Evolutionary conservation across 2,888 invertebrate species (phyloP), one percentile per base, ranked within the genome.

Genomic region (Meteorus cinctellus): DNA sequence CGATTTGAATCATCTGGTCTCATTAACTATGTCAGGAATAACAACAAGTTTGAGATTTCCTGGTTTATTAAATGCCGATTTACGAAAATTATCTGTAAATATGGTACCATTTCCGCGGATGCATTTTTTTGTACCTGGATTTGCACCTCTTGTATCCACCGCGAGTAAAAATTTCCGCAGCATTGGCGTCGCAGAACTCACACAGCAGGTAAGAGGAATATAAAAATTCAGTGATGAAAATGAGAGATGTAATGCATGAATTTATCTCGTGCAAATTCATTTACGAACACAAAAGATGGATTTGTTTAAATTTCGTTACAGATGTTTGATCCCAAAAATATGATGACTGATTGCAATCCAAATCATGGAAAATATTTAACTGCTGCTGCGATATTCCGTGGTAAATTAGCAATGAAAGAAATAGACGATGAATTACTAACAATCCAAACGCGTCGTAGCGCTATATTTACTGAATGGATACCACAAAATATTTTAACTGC

Each of bases 41-140:
- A 97, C 96, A 70, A 97, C 97, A 77, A 97, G 97, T 90, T 91
- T 96, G 72, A 91, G 95, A 81, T 98, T 98, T 92, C 98, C 97
- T 12, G 98, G 97, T 81, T 97, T 98, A 90, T 91, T 98, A 83
- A 98, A 97, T 90, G 97, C 97, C 60, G 98, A 98, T 90, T 92
- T 98, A 80, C 92, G 98, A 82, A 96, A 98, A 90, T 91, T 97
- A 84, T 96, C 96, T 63, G 97, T 98, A 74, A 98, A 98, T 92
- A 98, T 98, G 97, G 96, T 97, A n/a, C 97, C 97, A 19, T 97
- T 97, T 91, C 97, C 97, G 77, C 94, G 96, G 81, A 91, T 96
- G 62, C 96, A 96, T 88, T 96, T 96, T 92, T 96, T 97, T 89
- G 96, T 97, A 91, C 96, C 96, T 74, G 96, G 94, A 45, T 94